Percentiles rank a stretch among this genome's conserved stretches.
Evolutionary conservation across 2,888 invertebrate genomes (phyloP).

Genomic region (Ctena decussata): DNA sequence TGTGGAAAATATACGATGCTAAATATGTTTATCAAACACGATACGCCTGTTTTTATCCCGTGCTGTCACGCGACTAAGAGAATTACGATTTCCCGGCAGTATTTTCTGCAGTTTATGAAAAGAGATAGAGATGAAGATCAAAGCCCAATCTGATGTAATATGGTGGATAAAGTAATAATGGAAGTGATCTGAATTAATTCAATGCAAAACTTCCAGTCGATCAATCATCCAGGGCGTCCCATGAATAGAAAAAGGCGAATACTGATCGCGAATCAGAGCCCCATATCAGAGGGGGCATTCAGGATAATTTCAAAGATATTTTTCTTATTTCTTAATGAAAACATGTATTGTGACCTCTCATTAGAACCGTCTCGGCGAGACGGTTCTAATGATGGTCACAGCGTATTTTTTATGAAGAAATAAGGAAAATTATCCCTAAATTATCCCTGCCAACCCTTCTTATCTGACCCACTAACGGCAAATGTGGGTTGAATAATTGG

Average conservation of each 20-base stretch:
- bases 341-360: too few species aligned
- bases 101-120: conserved; percentile 38
- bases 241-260: background rate
- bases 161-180: conserved; percentile 60
- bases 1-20: conserved; percentile 36
- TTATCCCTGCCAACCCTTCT: too few species aligned
- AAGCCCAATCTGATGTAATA: conserved; percentile 49
- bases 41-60: conserved; percentile 19
- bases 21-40: conserved; percentile 45
- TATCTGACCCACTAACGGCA: too few species aligned
- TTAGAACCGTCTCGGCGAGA: too few species aligned
- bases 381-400: too few species aligned
- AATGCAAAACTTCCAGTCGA: conserved; percentile 2
- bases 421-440: too few species aligned
- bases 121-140: conserved; percentile 44
- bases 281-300: too few species aligned
- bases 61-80: conserved; percentile 25
- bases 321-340: too few species aligned
- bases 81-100: conserved; percentile 37
- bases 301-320: too few species aligned
- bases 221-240: background rate
- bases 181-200: conserved; percentile 52
- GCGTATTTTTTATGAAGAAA: too few species aligned
- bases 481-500: too few species aligned
- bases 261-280: background rate